A percentile compares a stretch with the other conserved stretches of the same genome.
These are phyloP conservation scores for Galago senegalensis DNA, from an alignment of 2,797 vertebrate species.

Conservation along the genomic window DNA sequence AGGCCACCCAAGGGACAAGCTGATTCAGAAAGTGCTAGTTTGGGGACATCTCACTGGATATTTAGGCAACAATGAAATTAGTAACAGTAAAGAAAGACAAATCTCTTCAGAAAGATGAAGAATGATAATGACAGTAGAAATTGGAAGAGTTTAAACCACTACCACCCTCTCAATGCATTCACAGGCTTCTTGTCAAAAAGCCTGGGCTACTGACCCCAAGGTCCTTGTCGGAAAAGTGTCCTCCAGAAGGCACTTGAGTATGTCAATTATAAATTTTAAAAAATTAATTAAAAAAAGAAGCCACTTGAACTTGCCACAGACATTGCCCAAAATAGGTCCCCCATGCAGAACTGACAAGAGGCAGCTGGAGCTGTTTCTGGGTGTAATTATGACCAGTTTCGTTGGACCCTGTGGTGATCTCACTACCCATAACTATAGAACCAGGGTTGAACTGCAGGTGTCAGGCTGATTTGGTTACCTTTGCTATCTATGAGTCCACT, in stretches of 20 bases:
- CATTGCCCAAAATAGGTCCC: not conserved
- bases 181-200: not conserved
- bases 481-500: rapidly evolving
- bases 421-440: not conserved
- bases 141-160: not conserved
- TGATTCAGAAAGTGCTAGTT: not conserved
- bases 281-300: not conserved
- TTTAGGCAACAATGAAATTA: not conserved
- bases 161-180: rapidly evolving
- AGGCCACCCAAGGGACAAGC: not conserved
- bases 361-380: not conserved
- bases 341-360: not conserved
- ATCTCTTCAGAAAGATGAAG: not conserved
- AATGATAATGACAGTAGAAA: not conserved
- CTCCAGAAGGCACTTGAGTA: slow-evolving; percentile 71
- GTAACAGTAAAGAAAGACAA: not conserved
- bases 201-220: slow-evolving; percentile 50
- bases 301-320: slow-evolving; percentile 60
- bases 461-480: rapidly evolving
- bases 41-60: not conserved
- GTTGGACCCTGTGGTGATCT: rapidly evolving
- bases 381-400: rapidly evolving
- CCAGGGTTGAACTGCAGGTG: not conserved
- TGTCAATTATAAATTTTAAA: not conserved
- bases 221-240: not conserved